Base-by-base conservation (phyloP, 2,888 invertebrate genomes). In the Acleris literana region DNA sequence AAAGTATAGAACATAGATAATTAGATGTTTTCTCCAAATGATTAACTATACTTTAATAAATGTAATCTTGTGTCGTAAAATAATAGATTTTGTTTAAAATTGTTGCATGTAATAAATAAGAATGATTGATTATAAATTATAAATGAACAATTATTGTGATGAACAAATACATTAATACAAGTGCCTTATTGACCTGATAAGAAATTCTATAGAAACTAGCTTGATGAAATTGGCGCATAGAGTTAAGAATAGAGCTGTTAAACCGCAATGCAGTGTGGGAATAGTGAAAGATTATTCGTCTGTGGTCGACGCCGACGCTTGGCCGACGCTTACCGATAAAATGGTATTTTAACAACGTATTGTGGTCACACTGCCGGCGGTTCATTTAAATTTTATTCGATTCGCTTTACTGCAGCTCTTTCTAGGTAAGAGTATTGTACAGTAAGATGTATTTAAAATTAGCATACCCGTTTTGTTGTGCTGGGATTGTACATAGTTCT, bases 361-460 rank as follows among this genome's bases (percentile, higher is more conserved):
- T 65, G 65, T 55, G 64, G 64, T 65, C 49, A 60, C 29, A 60
- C 52, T 20, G 43, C 49, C 18, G 44, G 44, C 20, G 44, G 60
- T 29, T 44, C 55, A 54, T 56, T 65, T 60, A 60, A 61, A 56
- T 51, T 60, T 60, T 60, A 65, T 56, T 65, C 49, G 49, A 46
- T 53, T 44, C 55, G 20, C 59, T 64, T 61, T 65, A 57, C 25
- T 43, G 51, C 51, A 22, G 25, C 17, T 56, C 60, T 62, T 51
- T 63, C 62, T 66, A 67, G 58, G 63, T 58, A 59, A 58, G 33
- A 55, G 33, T 29, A 51, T 29, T 72, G 80, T 82, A 82, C 74
- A 82, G 76, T 76, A 72, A 69, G 68, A 69, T 65, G 51, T 76
- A 74, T 72, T 74, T 76, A 74, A 69, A 63, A 73, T 53, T 48